Evolutionary conservation across 2,888 invertebrate species (phyloP).

Genomic region (Lasioglossum leucozonium): DNA sequence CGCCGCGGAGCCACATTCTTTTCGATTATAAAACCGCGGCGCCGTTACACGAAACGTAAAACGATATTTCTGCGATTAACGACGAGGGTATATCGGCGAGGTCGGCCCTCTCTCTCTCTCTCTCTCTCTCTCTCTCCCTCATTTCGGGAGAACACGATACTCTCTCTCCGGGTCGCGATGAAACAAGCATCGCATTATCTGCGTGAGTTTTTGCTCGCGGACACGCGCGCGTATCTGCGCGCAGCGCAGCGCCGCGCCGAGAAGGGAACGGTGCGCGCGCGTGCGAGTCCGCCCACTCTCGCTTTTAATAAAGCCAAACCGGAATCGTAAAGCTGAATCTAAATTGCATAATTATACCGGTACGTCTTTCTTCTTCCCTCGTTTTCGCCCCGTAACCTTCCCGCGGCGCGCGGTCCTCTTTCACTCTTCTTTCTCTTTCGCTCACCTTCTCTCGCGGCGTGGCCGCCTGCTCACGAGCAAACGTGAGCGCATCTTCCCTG

Average conservation of each 20-base stretch:
- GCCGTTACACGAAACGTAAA: constrained; percentile 12
- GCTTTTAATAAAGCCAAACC: constrained; percentile 81
- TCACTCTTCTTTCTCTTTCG: background rate
- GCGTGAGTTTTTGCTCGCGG: constrained; percentile 21
- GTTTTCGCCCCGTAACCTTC: constrained; percentile 29
- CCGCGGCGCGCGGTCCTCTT: constrained; percentile 22
- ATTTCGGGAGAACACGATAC: constrained; percentile 8
- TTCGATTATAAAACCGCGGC: constrained; percentile 27
- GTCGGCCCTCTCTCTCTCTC: background rate
- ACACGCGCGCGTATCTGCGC: background rate
- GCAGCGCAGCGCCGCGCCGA: too few relatives aligned
- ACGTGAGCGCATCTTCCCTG: constrained; percentile 43
- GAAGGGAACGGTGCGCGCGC: constrained; percentile 44
- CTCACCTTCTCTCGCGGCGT: background rate
- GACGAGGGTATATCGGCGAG: constrained; percentile 3
- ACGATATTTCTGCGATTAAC: constrained; percentile 9
- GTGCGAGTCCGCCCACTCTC: constrained; percentile 76
- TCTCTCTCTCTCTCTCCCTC: background rate
- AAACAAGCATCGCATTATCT: constrained; percentile 51
- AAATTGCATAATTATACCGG: constrained; percentile 82
- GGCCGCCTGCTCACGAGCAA: constrained; percentile 43
- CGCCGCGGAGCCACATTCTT: constrained; percentile 20
- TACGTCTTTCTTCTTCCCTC: constrained; percentile 58
- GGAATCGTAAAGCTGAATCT: constrained; percentile 81
- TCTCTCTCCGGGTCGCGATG: constrained; percentile 30